A percentile compares a stretch with the other conserved stretches of the same genome.
These are phyloP conservation scores for Castor canadensis DNA, from an alignment of 2,113 vertebrate genomes.

Conservation along the genomic window DNA sequence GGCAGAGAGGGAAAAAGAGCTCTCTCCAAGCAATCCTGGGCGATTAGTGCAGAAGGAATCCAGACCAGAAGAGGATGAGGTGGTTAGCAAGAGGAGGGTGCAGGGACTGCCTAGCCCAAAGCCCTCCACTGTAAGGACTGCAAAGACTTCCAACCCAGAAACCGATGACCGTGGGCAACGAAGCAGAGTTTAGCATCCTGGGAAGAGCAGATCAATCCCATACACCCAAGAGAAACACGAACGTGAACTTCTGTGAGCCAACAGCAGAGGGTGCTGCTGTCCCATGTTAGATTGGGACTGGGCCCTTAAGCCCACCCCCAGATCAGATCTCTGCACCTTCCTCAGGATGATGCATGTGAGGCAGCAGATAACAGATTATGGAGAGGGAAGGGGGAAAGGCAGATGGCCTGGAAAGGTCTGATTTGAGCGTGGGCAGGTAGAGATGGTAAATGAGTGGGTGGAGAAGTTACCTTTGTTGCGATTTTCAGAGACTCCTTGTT, in stretches of 20 bases:
- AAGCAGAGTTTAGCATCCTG: not conserved
- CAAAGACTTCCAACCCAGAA: not conserved
- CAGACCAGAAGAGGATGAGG: conserved; percentile 75
- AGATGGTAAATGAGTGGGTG: conserved; percentile 87
- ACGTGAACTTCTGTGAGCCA: not conserved
- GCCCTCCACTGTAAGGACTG: not conserved
- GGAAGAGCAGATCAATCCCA: not conserved
- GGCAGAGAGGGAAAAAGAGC: conserved; percentile 86
- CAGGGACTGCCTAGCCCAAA: conserved; percentile 82
- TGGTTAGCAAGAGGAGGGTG: conserved; percentile 66
- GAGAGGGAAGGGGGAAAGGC: conserved; percentile 81
- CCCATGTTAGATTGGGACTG: conserved; percentile 34
- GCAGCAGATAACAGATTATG: conserved; percentile 87
- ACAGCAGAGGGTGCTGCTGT: conserved; percentile 66
- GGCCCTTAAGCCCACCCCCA: not conserved
- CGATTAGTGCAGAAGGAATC: conserved; percentile 83
- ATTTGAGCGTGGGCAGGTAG: conserved; percentile 80
- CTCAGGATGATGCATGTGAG: conserved; percentile 89
- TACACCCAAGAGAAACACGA: not conserved
- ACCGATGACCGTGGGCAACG: not conserved
- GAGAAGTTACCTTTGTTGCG: conserved; percentile 99
- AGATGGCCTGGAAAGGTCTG: conserved; percentile 81
- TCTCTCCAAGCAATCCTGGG: conserved; percentile 90
- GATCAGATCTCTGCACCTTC: conserved; percentile 89
- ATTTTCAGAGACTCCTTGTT: conserved; percentile 99